Conservation (phyloP, 2,888 invertebrate genomes). For the Melanchra persicariae region DNA sequence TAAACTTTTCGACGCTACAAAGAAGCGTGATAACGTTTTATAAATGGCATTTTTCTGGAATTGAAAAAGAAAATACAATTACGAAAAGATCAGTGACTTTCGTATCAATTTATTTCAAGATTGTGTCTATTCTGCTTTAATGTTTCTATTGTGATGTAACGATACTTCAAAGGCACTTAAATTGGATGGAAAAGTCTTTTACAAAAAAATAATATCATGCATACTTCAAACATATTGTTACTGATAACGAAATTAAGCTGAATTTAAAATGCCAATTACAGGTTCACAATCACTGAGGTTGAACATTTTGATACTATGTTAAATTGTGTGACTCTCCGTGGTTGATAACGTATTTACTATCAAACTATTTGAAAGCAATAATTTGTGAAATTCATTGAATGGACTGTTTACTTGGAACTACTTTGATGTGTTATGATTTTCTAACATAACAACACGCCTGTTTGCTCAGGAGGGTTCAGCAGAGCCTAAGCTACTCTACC, state of each 20-base stretch:
- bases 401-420: background rate
- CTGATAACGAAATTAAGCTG: conserved; percentile 6
- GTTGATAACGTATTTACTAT: conserved; percentile 25
- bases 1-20: conserved; percentile 74
- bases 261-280: conserved; percentile 17
- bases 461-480: background rate
- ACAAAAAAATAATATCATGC: conserved; percentile 33
- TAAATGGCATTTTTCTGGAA: conserved; percentile 66
- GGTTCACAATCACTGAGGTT: background rate
- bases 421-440: background rate
- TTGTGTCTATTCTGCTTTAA: conserved; percentile 49
- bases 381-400: conserved; percentile 6
- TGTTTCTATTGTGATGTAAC: conserved; percentile 42
- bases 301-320: conserved; percentile 19
- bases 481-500: no score
- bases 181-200: conserved; percentile 48
- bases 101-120: conserved; percentile 60
- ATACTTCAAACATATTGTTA: conserved; percentile 10
- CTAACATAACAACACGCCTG: background rate
- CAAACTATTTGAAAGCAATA: conserved; percentile 20
- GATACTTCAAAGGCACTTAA: conserved; percentile 42
- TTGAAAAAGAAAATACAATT: conserved; percentile 64
- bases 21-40: conserved; percentile 69
- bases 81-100: conserved; percentile 60
- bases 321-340: conserved; percentile 26